Percentiles rank a stretch among this genome's conserved stretches.
These are phyloP conservation scores for Venusia cambrica DNA, from an alignment of 2,888 invertebrate genomes.

Conservation along the genomic window DNA sequence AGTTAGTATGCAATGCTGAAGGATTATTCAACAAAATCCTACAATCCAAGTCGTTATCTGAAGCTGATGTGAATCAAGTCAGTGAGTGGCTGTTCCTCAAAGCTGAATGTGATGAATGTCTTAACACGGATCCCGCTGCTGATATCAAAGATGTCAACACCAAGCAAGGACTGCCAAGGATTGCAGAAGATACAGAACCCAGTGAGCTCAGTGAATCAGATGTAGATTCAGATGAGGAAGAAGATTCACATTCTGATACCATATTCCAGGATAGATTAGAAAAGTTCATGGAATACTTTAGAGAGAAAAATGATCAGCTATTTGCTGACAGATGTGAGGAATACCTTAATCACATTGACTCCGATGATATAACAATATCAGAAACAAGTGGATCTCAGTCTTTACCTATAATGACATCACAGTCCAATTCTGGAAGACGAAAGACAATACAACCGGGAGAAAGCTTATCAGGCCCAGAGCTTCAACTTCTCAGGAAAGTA, in stretches of 20 bases:
- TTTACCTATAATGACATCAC: conserved; percentile 70
- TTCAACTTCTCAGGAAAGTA: conserved; percentile 82
- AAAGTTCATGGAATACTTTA: conserved; percentile 86
- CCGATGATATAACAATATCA: conserved; percentile 75
- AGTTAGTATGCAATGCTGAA: conserved; percentile 91
- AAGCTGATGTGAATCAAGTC: conserved; percentile 86
- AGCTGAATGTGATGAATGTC: conserved; percentile 93
- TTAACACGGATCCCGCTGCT: conserved; percentile 78
- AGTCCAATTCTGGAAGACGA: conserved; percentile 72
- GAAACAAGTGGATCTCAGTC: conserved; percentile 76
- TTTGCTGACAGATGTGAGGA: conserved; percentile 83
- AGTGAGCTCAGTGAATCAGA: conserved; percentile 83
- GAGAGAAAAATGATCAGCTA: conserved; percentile 85
- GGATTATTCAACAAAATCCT: conserved; percentile 89
- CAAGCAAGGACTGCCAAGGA: conserved; percentile 72
- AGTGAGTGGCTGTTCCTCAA: conserved; percentile 92
- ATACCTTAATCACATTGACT: conserved; percentile 77
- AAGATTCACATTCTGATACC: conserved; percentile 80
- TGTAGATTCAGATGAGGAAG: conserved; percentile 82
- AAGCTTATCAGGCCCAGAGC: conserved; percentile 80
- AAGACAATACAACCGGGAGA: conserved; percentile 83
- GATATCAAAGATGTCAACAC: conserved; percentile 65
- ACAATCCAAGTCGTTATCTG: conserved; percentile 85
- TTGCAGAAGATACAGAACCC: conserved; percentile 79
- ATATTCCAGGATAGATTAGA: conserved; percentile 87